Conservation (phyloP, 2,113 vertebrate species). For the Rhabdomys dilectus region DNA sequence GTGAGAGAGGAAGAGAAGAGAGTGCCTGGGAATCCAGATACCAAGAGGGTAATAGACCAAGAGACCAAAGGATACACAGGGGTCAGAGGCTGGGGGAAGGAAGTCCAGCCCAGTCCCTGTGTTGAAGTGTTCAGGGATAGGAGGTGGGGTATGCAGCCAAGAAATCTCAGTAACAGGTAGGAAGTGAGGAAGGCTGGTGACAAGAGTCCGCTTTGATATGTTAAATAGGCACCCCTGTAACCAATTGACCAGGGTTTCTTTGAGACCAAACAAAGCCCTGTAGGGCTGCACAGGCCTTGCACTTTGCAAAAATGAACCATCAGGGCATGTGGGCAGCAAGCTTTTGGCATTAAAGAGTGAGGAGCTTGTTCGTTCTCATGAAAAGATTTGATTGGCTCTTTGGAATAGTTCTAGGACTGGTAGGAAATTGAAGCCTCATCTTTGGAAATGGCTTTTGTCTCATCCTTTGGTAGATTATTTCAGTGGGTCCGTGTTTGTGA, state of each 20-base stretch:
- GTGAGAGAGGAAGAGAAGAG: neutral
- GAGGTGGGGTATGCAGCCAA: neutral
- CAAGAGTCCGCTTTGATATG: neutral
- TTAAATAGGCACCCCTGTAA: neutral
- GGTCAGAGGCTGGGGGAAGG: neutral
- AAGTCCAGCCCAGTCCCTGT: neutral
- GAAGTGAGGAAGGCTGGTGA: neutral
- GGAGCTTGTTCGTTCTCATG: neutral
- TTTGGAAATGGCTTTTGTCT: neutral
- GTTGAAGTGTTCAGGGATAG: neutral
- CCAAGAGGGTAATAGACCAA: neutral
- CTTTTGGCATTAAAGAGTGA: neutral
- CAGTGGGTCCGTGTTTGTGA: neutral
- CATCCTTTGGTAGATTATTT: neutral
- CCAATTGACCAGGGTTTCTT: neutral
- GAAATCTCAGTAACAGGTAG: neutral
- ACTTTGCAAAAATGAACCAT: neutral
- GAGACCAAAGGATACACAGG: neutral
- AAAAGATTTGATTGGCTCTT: neutral
- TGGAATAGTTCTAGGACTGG: neutral
- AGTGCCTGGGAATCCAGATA: neutral
- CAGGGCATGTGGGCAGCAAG: neutral
- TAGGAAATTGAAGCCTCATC: neutral
- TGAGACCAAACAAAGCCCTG: neutral
- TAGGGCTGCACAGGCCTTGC: neutral